These are phyloP conservation scores for Parazoanthus darwini DNA, from an alignment of 92 coral and sea anemone species.

Conservation along the genomic window DNA sequence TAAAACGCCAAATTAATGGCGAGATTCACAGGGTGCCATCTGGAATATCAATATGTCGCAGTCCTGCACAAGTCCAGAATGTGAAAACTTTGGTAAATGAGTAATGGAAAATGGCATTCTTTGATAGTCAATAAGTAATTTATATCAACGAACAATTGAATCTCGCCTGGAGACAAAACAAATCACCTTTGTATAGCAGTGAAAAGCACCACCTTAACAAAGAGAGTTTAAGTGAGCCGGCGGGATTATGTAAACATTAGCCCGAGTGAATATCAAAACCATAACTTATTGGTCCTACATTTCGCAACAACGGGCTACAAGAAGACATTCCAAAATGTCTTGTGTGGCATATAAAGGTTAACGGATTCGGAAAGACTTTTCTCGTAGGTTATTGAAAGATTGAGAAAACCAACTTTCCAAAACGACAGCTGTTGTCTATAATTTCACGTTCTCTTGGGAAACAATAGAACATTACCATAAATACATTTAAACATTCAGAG, in stretches of 20 bases:
- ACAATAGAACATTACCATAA: not conserved
- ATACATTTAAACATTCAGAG: slow-evolving; percentile 8
- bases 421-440: not conserved
- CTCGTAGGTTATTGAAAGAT: not conserved
- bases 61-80: no score
- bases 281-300: not conserved
- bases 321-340: not conserved
- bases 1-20: not conserved
- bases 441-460: not conserved
- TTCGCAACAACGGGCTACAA: not conserved
- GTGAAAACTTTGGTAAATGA: no score
- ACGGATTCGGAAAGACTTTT: not conserved
- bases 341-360: not conserved
- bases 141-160: not conserved
- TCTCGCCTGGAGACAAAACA: slow-evolving; percentile 35
- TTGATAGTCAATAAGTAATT: not conserved
- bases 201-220: slow-evolving; percentile 14
- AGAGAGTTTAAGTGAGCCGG: slow-evolving; percentile 28
- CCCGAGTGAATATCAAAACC: not conserved
- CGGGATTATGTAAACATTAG: slow-evolving; percentile 34
- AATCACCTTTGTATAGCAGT: slow-evolving; percentile 11
- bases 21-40: not conserved
- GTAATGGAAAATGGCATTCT: slow-evolving; percentile 13
- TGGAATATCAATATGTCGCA: not conserved
- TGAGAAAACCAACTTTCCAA: not conserved